Base-by-base conservation (phyloP, 2,888 invertebrate genomes). In the Oxycera nigricornis region DNA sequence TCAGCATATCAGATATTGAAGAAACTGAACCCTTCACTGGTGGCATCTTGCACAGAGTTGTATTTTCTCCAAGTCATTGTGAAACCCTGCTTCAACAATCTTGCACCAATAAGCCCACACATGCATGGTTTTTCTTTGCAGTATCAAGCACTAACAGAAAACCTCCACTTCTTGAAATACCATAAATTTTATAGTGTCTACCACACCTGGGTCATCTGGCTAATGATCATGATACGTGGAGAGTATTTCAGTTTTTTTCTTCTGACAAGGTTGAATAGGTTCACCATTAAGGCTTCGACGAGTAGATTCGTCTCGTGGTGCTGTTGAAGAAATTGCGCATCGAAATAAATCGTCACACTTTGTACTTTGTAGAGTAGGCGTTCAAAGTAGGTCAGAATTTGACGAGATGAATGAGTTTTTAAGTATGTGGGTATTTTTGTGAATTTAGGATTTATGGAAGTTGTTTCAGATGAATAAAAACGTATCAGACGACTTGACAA, bases 121-220 rank as follows among this genome's bases (percentile, higher is more conserved):
- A 46, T 46, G 46, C 46, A 46, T 7, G 46, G 46, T 14, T 46
- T 14, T 46, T 46, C 14, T 46, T 46, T 17, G 11, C 3, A 46
- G 17, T 46, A 11, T 46, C 46, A 14, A 46, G 17, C 4, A 11
- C 14, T 46, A 17, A 46, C 17, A 46, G n/a, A 3, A 46, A n/a
- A 14, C 2, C 46, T 14, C 11, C 46, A 46, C 6, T 46, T 14
- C 46, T 46, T 46, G 46, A 17, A 46, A 11, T 7, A 46, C 6
- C 46, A 46, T 46, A 46, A 46, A 46, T 46, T 46, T 46, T 46
- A 2, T 46, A n/a, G 46, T 46, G 46, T 46, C 46, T 46, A 46
- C 46, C 17, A n/a, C 46, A 46, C 6, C 46, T 46, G 46, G 46
- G 46, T 46, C 46, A 46, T 3, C 4, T 46, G 46, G 14, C 46